Evolutionary conservation across 2,888 invertebrate genomes (phyloP).

Genomic region (Tinea semifulvella): DNA sequence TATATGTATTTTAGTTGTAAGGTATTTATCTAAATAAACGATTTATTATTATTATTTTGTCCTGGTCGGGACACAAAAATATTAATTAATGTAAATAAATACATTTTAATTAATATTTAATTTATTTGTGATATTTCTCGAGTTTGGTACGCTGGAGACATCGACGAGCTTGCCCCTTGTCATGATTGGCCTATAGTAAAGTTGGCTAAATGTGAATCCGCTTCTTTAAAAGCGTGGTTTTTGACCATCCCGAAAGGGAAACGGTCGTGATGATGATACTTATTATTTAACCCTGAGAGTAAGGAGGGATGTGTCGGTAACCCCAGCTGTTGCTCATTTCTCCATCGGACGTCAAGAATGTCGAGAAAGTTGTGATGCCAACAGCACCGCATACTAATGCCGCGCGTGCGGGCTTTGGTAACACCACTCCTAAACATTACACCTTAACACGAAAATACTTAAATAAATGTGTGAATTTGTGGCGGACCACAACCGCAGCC

Average conservation of each 20-base stretch:
- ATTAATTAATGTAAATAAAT: no score
- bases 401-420: conserved; percentile 18
- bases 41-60: conserved; percentile 24
- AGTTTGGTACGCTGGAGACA: no score
- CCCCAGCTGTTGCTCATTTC: conserved; percentile 48
- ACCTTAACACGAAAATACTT: neutral
- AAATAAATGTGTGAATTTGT: conserved; percentile 10
- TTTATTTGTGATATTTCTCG: no score
- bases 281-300: conserved; percentile 2
- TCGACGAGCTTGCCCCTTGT: no score
- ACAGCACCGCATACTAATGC: conserved; percentile 61
- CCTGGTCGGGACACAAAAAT: neutral
- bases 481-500: conserved; percentile 1
- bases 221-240: no score
- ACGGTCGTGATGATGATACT: no score
- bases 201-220: no score
- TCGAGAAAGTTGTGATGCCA: conserved; percentile 64
- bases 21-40: no score
- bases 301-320: conserved; percentile 2
- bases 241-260: no score
- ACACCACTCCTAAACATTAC: conserved; percentile 6
- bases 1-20: no score
- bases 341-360: conserved; percentile 57
- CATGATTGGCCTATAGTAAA: no score
- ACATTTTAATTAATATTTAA: no score